Base-by-base conservation (phyloP, 2,888 invertebrate genomes). In the Apamea anceps region DNA sequence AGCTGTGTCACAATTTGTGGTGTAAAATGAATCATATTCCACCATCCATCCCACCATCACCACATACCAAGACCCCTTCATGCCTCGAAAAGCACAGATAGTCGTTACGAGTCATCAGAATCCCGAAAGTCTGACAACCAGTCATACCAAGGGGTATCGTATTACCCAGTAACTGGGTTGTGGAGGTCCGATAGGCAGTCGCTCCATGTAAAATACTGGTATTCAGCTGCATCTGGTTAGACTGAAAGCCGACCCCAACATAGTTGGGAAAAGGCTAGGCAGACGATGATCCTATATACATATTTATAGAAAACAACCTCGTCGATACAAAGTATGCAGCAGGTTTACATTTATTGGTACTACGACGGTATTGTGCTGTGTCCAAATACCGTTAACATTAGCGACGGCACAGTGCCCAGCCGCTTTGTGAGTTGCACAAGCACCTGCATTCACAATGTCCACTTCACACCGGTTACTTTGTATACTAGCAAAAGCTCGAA, bases 331-430 rank as follows among this genome's bases (percentile, higher is more conserved):
- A 60, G 82, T 66, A 21, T 8, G 12, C 15, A n/a, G 28, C 48
- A 67, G 42, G 65, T 28, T 28, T 54, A 54, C 75, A 37, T 83
- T 83, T 83, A 84, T 84, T 60, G 65, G 60, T 8, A 25, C 65
- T 60, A 71, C 48, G 25, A n/a, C 45, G 45, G 32, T 32, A 62
- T 81, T 66, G 65, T 85, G 32, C 28, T n/a, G 51, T 80, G 51
- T 71, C 80, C 80, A 85, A 79, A 79, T 66, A 81, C 65, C 51
- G 65, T 71, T 79, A 81, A 85, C 65, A 85, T 81, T 79, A n/a
- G 84, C 79, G 84, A 79, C 81, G 65, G 62, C 32, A 48, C 70
- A 71, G 57, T 71, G 70, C 32, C 70, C 80, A 66, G 65, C 13
- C 51, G 60, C 81, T 70, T 68, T 82, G 81, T 80, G 67, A 72